phyloP scores from a whole-genome alignment of 1,140 invertebrate species.

The Hetaerina americana region DNA sequence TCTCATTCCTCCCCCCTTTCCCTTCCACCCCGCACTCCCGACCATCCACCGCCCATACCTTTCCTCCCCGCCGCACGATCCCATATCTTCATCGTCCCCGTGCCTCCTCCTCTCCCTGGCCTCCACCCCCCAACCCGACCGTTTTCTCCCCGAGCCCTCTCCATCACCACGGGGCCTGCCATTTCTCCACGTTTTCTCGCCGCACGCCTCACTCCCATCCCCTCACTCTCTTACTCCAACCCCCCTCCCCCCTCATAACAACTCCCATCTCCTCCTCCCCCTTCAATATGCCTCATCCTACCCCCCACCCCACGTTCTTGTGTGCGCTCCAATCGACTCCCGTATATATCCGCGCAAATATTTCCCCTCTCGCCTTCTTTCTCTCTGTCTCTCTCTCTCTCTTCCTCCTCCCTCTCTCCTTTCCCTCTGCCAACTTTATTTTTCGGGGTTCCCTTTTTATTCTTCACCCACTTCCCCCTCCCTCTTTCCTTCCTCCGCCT shows the following conservation, averaged over 20 bases:
- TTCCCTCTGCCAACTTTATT: slow-evolving; percentile 1
- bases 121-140: slow-evolving; percentile 2
- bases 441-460: not conserved
- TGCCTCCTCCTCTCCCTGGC: not conserved
- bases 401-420: slow-evolving; percentile 9
- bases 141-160: slow-evolving; percentile 1
- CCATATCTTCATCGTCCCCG: too few relatives aligned
- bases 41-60: too few relatives aligned
- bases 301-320: not conserved
- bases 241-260: too few relatives aligned
- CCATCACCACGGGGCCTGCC: not conserved
- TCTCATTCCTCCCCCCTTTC: too few relatives aligned
- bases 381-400: not conserved
- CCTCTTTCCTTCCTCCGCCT: not conserved
- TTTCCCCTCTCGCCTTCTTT: slow-evolving; percentile 1
- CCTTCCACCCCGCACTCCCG: too few relatives aligned
- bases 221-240: too few relatives aligned
- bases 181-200: too few relatives aligned
- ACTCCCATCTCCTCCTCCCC: not conserved
- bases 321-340: slow-evolving; percentile 5
- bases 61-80: too few relatives aligned
- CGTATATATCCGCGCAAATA: slow-evolving; percentile 1
- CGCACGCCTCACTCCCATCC: too few relatives aligned
- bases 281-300: not conserved
- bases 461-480: not conserved